Base-by-base conservation (phyloP, 2,797 vertebrate genomes). In the Fringilla coelebs region DNA sequence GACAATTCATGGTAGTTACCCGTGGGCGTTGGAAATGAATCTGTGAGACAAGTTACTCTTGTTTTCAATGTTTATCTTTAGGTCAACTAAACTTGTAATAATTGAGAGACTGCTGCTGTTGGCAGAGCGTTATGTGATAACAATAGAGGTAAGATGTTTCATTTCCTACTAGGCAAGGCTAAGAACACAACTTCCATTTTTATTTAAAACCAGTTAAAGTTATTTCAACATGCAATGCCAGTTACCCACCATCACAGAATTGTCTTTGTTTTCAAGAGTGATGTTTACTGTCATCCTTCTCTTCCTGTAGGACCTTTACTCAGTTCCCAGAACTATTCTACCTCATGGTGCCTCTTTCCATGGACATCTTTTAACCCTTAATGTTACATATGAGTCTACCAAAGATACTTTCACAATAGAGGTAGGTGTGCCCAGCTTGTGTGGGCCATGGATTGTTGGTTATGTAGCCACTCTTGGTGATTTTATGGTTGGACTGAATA, bases 291-390 rank as follows among this genome's bases (percentile, higher is more conserved):
- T 58, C 45, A n/a, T 74, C 82, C 22, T 62, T 90, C 8, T 84
- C 29, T 96, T 84, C 75, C 78, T 95, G 10, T 61, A 99, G 99
- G 99, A 99, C 94, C 98, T 99, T 96, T 99, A 99, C 95, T 99
- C 99, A 29, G 99, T 99, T 98, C 99, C 99, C 96, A 98, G 99
- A 96, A 99, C 99, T 94, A 99, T 99, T 98, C 99, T 99, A 99
- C 99, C 99, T 99, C 99, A 99, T n/a, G 99, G 99, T 95, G 99
- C 99, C 77, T 99, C 99, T 61, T 99, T 98, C 97, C 99, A 99
- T 40, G 99, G 99, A 97, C 99, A 99, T 98, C 98, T 99, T 74
- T 98, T 99, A 97, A 98, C 99, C 51, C 99, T 99, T 83, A 99
- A 99, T 96, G 98, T 99, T 96, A 99, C 98, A 5, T 99, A 99